These are phyloP conservation scores for Malthinus seriepunctatus DNA, from an alignment of 2,888 invertebrate species.

Conservation along the genomic window DNA sequence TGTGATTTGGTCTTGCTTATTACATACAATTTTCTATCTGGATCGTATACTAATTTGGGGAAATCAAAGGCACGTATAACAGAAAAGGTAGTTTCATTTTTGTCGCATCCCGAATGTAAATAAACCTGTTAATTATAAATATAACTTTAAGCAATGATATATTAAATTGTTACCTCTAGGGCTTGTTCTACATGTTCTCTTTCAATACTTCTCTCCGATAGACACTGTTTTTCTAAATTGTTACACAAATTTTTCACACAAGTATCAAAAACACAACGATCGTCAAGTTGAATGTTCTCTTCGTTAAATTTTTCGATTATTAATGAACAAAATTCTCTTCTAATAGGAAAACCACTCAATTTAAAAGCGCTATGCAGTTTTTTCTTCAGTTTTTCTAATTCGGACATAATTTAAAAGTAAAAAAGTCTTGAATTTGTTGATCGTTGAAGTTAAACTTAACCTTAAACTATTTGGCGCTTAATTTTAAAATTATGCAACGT, in stretches of 20 bases:
- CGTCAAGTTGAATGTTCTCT: conserved; percentile 55
- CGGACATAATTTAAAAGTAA: conserved; percentile 32
- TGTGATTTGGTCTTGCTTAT: conserved; percentile 50
- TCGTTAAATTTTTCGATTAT: conserved; percentile 69
- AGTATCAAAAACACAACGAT: conserved; percentile 64
- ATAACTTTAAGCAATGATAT: neutral
- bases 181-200: conserved; percentile 74
- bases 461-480: conserved; percentile 1
- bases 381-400: conserved; percentile 59
- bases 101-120: conserved; percentile 63
- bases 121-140: conserved; percentile 55
- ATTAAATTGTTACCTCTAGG: conserved; percentile 59
- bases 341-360: conserved; percentile 73
- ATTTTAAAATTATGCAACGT: neutral
- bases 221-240: conserved; percentile 77
- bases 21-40: conserved; percentile 79
- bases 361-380: conserved; percentile 72
- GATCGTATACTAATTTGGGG: conserved; percentile 76
- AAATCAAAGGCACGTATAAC: conserved; percentile 83
- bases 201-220: conserved; percentile 73
- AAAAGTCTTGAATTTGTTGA: too few relatives aligned
- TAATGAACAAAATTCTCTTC: conserved; percentile 74
- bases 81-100: conserved; percentile 72
- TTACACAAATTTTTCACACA: conserved; percentile 77
- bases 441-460: neutral